These are phyloP conservation scores for Xestia xanthographa DNA, from an alignment of 2,888 invertebrate genomes.

Conservation along the genomic window DNA sequence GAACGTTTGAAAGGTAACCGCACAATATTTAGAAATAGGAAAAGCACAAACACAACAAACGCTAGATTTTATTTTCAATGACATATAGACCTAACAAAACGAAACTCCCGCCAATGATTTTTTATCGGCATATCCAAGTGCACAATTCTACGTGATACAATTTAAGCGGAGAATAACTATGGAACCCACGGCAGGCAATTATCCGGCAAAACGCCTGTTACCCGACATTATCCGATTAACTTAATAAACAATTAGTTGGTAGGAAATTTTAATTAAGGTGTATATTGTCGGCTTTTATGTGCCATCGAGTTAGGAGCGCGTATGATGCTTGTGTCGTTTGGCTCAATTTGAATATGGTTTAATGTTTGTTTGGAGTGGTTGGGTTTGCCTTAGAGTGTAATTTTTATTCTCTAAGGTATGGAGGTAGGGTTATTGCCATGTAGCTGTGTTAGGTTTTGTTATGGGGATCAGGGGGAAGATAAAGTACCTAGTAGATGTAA, in stretches of 20 bases:
- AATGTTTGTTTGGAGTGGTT: constrained; percentile 36
- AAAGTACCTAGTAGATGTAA: not conserved
- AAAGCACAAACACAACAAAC: not conserved
- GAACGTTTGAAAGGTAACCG: too few relatives aligned
- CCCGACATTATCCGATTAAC: constrained; percentile 79
- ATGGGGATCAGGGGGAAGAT: not conserved
- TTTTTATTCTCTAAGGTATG: constrained; percentile 14
- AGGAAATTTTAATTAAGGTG: constrained; percentile 78
- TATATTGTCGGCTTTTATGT: constrained; percentile 67
- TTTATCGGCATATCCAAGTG: constrained; percentile 51
- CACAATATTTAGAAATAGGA: too few relatives aligned
- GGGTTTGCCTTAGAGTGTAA: constrained; percentile 13
- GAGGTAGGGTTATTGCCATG: not conserved
- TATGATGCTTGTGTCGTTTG: constrained; percentile 38
- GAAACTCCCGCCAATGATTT: constrained; percentile 37
- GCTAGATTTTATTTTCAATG: constrained; percentile 23
- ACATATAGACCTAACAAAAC: constrained; percentile 13
- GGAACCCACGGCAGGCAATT: constrained; percentile 75
- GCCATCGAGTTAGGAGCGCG: constrained; percentile 55
- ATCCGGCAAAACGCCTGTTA: constrained; percentile 77
- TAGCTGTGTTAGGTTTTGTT: not conserved
- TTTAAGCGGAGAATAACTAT: constrained; percentile 62
- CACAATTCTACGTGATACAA: constrained; percentile 58
- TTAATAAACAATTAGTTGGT: constrained; percentile 80
- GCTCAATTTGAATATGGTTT: constrained; percentile 37